These are phyloP conservation scores for Thamnophis sirtalis DNA, from an alignment of 2,113 vertebrate species.

Conservation along the genomic window DNA sequence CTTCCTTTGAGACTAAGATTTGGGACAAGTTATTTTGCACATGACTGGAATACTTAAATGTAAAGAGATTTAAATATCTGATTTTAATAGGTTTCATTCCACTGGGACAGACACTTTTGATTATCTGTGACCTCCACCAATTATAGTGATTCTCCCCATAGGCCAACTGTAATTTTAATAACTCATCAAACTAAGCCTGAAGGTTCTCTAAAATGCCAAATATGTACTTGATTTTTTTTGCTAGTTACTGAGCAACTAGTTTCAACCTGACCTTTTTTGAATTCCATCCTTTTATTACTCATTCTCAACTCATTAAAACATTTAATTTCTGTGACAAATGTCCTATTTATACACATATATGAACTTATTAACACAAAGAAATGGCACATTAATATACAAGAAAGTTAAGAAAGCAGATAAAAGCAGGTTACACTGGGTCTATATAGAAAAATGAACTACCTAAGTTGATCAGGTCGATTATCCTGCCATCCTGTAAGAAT, in stretches of 20 bases:
- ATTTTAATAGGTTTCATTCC: slow-evolving; percentile 82
- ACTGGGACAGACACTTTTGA: slow-evolving; percentile 81
- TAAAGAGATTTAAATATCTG: slow-evolving; percentile 85
- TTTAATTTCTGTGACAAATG: slow-evolving; percentile 38
- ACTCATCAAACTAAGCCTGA: slow-evolving; percentile 85
- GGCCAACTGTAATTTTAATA: slow-evolving; percentile 81
- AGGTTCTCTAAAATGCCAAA: slow-evolving; percentile 71
- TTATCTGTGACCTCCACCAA: slow-evolving; percentile 86
- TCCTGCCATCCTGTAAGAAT: not conserved
- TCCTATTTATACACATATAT: not conserved
- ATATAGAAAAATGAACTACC: not conserved
- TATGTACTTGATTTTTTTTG: slow-evolving; percentile 58
- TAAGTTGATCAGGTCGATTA: not conserved
- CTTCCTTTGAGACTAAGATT: slow-evolving; percentile 65
- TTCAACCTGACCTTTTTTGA: slow-evolving; percentile 56
- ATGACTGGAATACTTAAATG: slow-evolving; percentile 63
- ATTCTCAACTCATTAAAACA: slow-evolving; percentile 38
- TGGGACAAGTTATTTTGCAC: slow-evolving; percentile 63
- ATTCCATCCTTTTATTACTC: slow-evolving; percentile 32
- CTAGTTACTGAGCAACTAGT: slow-evolving; percentile 52
- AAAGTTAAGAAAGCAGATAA: not conserved
- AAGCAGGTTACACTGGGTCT: not conserved
- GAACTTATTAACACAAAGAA: not conserved
- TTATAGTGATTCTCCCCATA: slow-evolving; percentile 81
- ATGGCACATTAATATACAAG: not conserved